Percentiles rank a stretch among this genome's conserved stretches.
These are phyloP conservation scores for Hylomyscus alleni DNA, from an alignment of 2,797 vertebrate species.

Conservation along the genomic window DNA sequence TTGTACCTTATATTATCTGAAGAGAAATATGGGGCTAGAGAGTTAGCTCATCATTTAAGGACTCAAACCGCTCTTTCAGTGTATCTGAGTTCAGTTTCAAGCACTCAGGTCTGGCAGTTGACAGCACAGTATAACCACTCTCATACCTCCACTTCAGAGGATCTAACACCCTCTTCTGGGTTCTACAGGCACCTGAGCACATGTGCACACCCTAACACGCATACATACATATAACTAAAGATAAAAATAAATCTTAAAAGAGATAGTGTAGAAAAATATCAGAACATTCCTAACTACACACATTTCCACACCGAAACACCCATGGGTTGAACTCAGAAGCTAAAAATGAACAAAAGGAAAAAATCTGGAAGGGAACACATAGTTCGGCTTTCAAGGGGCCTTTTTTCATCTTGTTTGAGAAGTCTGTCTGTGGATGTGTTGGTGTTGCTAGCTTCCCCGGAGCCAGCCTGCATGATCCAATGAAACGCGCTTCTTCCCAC, in stretches of 20 bases:
- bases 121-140: background rate
- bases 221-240: too few species aligned
- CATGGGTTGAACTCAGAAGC: background rate
- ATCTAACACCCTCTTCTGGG: background rate
- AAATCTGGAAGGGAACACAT: background rate
- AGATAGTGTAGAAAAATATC: slow-evolving; percentile 2
- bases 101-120: background rate
- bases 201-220: too few species aligned
- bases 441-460: background rate
- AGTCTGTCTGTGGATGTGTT: background rate
- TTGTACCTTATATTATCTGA: background rate
- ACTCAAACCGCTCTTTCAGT: background rate
- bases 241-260: background rate
- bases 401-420: slow-evolving; percentile 16
- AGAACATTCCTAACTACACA: background rate
- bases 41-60: background rate
- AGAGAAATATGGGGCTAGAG: background rate
- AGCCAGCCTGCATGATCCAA: background rate
- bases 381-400: background rate
- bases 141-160: background rate
- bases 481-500: background rate
- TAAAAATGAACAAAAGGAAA: background rate
- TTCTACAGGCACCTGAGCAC: too few species aligned
- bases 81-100: background rate
- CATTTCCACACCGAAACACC: background rate